Base-by-base conservation (phyloP, 2,113 vertebrate species). In the Chlorodrepanis virens region DNA sequence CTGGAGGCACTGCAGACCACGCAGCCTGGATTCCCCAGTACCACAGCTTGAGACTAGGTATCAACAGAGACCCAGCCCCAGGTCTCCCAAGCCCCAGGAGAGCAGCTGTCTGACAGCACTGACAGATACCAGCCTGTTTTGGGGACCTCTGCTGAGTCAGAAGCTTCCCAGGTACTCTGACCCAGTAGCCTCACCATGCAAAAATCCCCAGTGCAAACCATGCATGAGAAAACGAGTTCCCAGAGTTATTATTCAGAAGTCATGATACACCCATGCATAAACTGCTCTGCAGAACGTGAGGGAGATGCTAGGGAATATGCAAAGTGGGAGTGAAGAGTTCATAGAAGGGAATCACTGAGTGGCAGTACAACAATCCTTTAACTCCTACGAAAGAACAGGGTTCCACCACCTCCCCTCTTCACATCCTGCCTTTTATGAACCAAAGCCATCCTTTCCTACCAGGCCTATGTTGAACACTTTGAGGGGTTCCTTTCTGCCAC, bases 291-390 rank as follows among this genome's bases (percentile, higher is more conserved):
- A 71, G 75, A 93, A 84, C 5, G 4, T 42, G 89, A 87, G 35
- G 42, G 57, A 93, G 61, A 89, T 84, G 81, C 33, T 53, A 8
- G 11, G 47, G 53, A 87, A 64, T 45, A 94, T 13, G 47, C 22
- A 63, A 89, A 92, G 72, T 42, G 83, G 67, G 64, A 89, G 61
- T 83, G 78, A 93, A 57, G 54, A 78, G 74, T 42, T 90, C 83
- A 78, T 31, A 68, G 80, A 39, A 93, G 47, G 64, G 89, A 92
- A 92, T 92, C 89, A 59, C 75, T 89, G 56, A n/a, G 60, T 5
- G 5, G n/a, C 2, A 3, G 60, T 60, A 59, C 49, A 90, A 72
- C 59, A 85, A 87, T 78, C 83, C 69, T 75, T 81, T 31, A 80
- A 81, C 22, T 74, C 54, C 65, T 39, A 74, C 2, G 0, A 76